These are phyloP conservation scores for Acronicta alni DNA, from an alignment of 2,888 invertebrate species.

Conservation along the genomic window DNA sequence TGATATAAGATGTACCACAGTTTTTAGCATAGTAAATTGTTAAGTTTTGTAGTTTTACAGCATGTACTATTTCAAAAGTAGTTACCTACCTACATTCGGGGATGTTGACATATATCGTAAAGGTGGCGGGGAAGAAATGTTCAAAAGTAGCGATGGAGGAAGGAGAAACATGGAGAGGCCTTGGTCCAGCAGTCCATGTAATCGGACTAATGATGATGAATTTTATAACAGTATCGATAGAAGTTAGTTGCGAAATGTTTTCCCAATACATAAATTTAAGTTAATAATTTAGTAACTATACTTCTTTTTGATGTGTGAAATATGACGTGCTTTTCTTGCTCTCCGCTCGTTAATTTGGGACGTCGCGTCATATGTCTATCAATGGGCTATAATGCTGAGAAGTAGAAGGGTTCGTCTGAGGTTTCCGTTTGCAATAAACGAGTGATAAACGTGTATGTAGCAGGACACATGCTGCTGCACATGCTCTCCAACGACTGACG, in stretches of 20 bases:
- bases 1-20: too few relatives aligned
- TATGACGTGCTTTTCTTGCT: conserved; percentile 38
- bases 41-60: too few relatives aligned
- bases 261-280: not conserved
- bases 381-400: conserved; percentile 70
- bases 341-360: conserved; percentile 69
- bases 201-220: too few relatives aligned
- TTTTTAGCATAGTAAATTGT: too few relatives aligned
- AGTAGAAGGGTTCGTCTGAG: conserved; percentile 68
- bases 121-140: too few relatives aligned
- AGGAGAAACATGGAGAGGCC: too few relatives aligned
- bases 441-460: conserved; percentile 68
- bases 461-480: conserved; percentile 64
- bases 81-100: too few relatives aligned
- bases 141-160: too few relatives aligned
- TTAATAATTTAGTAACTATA: not conserved
- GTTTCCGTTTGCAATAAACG: conserved; percentile 86
- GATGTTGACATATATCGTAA: too few relatives aligned
- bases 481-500: conserved; percentile 68
- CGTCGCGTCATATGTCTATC: conserved; percentile 80
- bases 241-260: conserved; percentile 33
- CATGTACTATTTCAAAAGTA: too few relatives aligned
- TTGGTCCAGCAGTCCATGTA: too few relatives aligned
- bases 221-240: too few relatives aligned
- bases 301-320: conserved; percentile 49